phyloP scores from a whole-genome alignment of 37 sponge, comb jelly and placozoan genomes.

The Halichondria panicea region DNA sequence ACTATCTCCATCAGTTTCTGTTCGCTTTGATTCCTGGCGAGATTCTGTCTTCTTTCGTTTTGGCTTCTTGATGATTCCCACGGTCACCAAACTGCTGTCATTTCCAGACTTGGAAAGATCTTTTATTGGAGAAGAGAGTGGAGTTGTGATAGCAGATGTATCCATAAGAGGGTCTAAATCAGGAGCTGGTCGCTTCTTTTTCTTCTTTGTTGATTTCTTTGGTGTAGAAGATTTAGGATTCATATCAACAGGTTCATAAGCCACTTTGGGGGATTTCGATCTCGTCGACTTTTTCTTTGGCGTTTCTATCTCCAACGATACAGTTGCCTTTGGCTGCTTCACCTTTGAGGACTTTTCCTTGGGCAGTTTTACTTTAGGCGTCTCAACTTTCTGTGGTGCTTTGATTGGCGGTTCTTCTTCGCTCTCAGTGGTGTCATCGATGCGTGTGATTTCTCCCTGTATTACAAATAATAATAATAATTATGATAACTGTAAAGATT shows the following conservation, averaged over 20 bases:
- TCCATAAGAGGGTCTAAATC: background rate
- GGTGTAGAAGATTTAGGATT: too few relatives aligned
- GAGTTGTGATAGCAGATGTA: background rate
- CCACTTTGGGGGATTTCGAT: too few relatives aligned
- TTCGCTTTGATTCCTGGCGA: background rate
- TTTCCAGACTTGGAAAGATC: background rate
- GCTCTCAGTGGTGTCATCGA: slow-evolving; percentile 8
- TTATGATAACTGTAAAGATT: background rate
- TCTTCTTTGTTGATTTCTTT: background rate
- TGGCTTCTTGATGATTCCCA: background rate
- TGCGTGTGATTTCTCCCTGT: slow-evolving; percentile 15
- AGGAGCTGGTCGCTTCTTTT: background rate
- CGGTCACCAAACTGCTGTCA: background rate
- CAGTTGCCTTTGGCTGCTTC: too few relatives aligned
- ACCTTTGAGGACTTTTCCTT: too few relatives aligned
- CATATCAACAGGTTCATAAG: too few relatives aligned
- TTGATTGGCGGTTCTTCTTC: background rate
- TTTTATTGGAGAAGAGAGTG: background rate
- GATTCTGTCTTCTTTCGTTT: background rate
- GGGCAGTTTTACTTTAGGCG: too few relatives aligned
- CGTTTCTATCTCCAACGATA: too few relatives aligned
- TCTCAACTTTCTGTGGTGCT: background rate
- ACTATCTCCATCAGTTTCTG: too few relatives aligned
- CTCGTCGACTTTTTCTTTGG: too few relatives aligned
- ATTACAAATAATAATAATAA: background rate